A percentile compares a stretch with the other conserved stretches of the same genome.
phyloP scores from a whole-genome alignment of 2,888 invertebrate genomes.

The Bombyx huttoni region DNA sequence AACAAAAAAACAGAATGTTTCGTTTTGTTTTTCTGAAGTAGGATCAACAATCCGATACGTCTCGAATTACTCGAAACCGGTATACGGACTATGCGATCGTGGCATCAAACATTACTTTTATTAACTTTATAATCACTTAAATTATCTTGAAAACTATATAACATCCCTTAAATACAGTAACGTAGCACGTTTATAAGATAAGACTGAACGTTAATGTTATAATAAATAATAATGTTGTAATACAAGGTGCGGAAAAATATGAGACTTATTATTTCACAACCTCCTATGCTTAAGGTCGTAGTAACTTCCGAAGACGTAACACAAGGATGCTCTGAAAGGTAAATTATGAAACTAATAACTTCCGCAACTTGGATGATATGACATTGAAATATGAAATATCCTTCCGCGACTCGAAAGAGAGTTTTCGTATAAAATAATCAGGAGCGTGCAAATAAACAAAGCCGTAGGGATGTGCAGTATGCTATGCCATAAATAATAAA shows the following conservation, averaged over 20 bases:
- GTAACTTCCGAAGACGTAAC: constrained; percentile 7
- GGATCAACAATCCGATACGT: constrained; percentile 55
- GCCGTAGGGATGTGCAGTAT: constrained; percentile 32
- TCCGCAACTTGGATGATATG: constrained; percentile 5
- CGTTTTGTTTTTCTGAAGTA: constrained; percentile 59
- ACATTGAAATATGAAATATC: constrained; percentile 11
- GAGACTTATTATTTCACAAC: constrained; percentile 3
- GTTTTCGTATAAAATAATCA: constrained; percentile 36
- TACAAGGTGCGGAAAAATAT: constrained; percentile 2
- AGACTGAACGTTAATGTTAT: too few relatives aligned
- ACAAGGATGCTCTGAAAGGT: constrained; percentile 6
- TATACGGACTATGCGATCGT: constrained; percentile 40
- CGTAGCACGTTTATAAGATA: too few relatives aligned
- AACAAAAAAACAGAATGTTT: constrained; percentile 48
- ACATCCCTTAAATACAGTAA: neutral
- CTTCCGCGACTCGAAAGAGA: constrained; percentile 18
- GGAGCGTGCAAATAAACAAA: constrained; percentile 31
- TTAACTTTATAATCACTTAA: neutral
- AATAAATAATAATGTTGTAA: neutral
- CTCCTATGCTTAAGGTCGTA: constrained; percentile 5
- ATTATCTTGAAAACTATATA: neutral
- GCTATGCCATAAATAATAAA: constrained; percentile 52
- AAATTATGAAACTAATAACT: constrained; percentile 5
- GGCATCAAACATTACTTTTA: constrained; percentile 29
- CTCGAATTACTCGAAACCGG: constrained; percentile 56